phyloP scores from a whole-genome alignment of 2,797 vertebrate species.

The Onychomys leucogaster region DNA sequence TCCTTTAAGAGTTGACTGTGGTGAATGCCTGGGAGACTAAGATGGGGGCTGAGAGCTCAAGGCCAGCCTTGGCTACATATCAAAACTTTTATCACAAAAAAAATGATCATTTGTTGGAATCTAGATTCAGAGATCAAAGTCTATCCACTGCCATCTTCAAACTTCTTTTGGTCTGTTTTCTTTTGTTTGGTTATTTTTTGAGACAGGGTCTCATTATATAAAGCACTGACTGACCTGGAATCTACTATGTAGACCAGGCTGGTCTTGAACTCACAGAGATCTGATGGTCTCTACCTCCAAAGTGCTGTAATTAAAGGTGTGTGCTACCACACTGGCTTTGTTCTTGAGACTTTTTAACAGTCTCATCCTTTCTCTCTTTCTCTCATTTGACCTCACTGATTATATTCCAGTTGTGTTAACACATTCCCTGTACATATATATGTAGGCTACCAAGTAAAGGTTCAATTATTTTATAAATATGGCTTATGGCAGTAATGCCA shows the following conservation, averaged over 20 bases:
- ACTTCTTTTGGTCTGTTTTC: background rate
- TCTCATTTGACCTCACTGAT: constrained; percentile 4
- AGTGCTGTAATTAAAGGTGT: background rate
- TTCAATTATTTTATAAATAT: background rate
- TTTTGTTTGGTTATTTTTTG: background rate
- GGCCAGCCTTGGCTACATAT: background rate
- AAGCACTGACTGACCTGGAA: background rate
- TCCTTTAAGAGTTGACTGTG: background rate
- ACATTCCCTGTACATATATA: background rate
- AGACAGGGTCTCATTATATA: background rate
- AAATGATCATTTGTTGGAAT: background rate
- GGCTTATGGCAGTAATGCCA: background rate
- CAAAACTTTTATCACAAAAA: background rate
- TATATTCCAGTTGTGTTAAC: background rate
- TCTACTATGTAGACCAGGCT: background rate
- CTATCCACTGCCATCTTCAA: background rate
- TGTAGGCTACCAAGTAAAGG: background rate
- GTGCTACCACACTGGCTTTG: background rate
- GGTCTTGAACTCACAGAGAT: background rate
- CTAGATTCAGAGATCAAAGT: background rate
- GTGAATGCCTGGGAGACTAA: background rate
- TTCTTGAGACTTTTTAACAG: constrained; percentile 32
- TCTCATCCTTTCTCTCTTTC: background rate
- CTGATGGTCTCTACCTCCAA: background rate
- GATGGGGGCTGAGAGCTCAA: background rate